Evolutionary conservation across 1,140 invertebrate genomes (phyloP), one percentile per base, ranked within the genome.

Genomic region (Heliconius himera): DNA sequence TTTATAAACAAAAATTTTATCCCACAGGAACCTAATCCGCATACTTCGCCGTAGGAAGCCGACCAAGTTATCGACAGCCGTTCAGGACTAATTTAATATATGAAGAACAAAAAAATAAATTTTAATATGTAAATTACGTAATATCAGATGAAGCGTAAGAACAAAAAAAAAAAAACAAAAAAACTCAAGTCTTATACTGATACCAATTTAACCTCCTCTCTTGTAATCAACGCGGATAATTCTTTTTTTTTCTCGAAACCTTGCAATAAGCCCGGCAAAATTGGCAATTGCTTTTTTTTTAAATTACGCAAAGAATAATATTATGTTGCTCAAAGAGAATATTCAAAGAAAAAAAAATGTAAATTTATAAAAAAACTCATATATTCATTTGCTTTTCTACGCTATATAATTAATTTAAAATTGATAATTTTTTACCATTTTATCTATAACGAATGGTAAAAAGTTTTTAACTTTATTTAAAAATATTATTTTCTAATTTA

Each of bases 221-320:
- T 80, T 74, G 81, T 79, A 82, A 82, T 82, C 81, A 80, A 76
- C 70, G 79, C 60, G 36, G 70, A 56, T 29, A 71, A 73, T 73
- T 70, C 79, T 79, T 72, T 51, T 72, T 76, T 81, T 78, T 74
- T 70, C 29, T 74, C 70, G 54, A 80, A 80, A 54, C 73, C 36
- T 73, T 76, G 79, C 74, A 76, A 80, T 80, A 80, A 73, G 74
- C 70, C 56, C 70, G 54, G 70, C 29, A 38, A 80, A 80, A 80
- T 80, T 80, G 79, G 74, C 79, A 76, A 80, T 80, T 80, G 79
- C 76, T 76, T 80, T 71, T 66, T 66, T 66, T 66, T 71, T 36
- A 73, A 76, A 75, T 80, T 76, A 80, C 76, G 74, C 70, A 76
- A 76, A 80, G 60, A 71, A 76, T 76, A 80, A 76, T 38, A 66